phyloP scores from a whole-genome alignment of 2,797 vertebrate genomes.

The Myotis myotis region DNA sequence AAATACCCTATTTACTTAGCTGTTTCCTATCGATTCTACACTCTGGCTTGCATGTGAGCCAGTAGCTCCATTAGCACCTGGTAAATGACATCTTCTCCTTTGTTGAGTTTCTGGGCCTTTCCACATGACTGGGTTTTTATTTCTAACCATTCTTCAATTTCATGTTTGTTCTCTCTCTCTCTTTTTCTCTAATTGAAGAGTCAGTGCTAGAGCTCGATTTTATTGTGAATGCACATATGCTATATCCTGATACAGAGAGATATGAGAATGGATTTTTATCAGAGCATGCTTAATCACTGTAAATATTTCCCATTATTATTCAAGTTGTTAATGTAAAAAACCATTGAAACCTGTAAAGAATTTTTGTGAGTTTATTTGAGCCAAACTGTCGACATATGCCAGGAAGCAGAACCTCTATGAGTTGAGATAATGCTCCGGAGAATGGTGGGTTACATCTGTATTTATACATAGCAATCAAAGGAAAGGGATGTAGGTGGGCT shows the following conservation, averaged over 20 bases:
- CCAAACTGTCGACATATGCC: too few species aligned
- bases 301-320: conserved; percentile 67
- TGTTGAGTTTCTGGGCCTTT: conserved; percentile 46
- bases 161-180: not conserved
- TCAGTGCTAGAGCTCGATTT: conserved; percentile 29
- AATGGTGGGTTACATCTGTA: too few species aligned
- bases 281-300: conserved; percentile 60
- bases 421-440: too few species aligned
- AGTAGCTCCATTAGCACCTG: not conserved
- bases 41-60: not conserved
- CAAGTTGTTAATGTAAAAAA: too few species aligned
- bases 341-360: too few species aligned
- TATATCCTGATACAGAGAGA: conserved; percentile 23
- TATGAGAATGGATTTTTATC: conserved; percentile 45
- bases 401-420: too few species aligned
- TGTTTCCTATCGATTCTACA: not conserved
- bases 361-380: too few species aligned
- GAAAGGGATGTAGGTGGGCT: too few species aligned
- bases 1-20: not conserved
- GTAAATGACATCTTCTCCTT: conserved; percentile 31
- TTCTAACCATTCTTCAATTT: conserved; percentile 57
- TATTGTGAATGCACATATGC: conserved; percentile 10
- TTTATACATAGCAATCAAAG: too few species aligned
- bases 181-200: not conserved
- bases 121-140: conserved; percentile 45